Evolutionary conservation across 1,140 invertebrate species (phyloP).

Genomic region (Listronotus bonariensis): DNA sequence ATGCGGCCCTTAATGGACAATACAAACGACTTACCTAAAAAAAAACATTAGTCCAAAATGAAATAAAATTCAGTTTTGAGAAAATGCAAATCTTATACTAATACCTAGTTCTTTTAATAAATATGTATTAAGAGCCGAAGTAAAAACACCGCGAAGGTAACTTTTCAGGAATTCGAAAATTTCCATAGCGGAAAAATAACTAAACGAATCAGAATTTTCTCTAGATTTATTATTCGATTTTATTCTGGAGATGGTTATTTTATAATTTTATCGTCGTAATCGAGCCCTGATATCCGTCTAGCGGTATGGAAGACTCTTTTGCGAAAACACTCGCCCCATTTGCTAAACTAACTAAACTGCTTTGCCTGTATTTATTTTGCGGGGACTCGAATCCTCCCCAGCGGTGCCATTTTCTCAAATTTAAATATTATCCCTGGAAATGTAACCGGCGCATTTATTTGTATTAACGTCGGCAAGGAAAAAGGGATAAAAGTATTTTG

Average conservation of each 20-base stretch:
- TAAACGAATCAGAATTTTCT: slow-evolving; percentile 22
- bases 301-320: slow-evolving; percentile 46
- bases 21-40: too few relatives aligned
- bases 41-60: too few relatives aligned
- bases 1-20: too few relatives aligned
- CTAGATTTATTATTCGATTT: slow-evolving; percentile 28
- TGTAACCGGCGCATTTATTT: slow-evolving; percentile 12
- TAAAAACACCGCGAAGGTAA: slow-evolving; percentile 14
- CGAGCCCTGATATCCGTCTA: slow-evolving; percentile 44
- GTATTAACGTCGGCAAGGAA: slow-evolving; percentile 3
- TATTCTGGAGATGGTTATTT: slow-evolving; percentile 28
- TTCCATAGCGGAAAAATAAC: slow-evolving; percentile 12
- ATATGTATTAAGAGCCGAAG: slow-evolving; percentile 8
- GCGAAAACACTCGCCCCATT: slow-evolving; percentile 56
- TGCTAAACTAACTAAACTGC: slow-evolving; percentile 58
- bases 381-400: slow-evolving; percentile 39
- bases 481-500: slow-evolving; percentile 7
- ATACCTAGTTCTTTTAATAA: slow-evolving; percentile 1
- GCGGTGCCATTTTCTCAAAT: slow-evolving; percentile 45
- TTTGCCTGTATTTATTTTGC: slow-evolving; percentile 57
- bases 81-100: too few relatives aligned
- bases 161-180: slow-evolving; percentile 4
- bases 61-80: too few relatives aligned
- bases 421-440: slow-evolving; percentile 43
- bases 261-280: slow-evolving; percentile 41